These are phyloP conservation scores for Pseudorhombus dupliciocellatus DNA, from an alignment of 2,113 vertebrate genomes.

Conservation along the genomic window DNA sequence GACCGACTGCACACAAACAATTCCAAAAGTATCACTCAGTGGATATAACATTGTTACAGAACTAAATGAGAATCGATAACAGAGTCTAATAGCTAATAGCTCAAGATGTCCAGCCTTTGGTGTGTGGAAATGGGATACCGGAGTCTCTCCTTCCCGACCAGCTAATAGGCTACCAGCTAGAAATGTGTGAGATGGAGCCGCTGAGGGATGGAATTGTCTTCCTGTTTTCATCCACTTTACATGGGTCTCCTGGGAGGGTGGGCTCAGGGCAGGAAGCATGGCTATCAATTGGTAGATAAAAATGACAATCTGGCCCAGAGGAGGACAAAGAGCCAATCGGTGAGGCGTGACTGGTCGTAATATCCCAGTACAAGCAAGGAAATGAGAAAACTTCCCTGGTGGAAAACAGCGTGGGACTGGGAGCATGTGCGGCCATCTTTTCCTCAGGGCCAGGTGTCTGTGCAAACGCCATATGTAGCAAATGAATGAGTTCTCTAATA, in stretches of 20 bases:
- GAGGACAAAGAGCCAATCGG: slow-evolving; percentile 75
- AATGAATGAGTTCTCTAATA: neutral
- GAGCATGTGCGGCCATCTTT: slow-evolving; percentile 18
- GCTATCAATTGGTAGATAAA: slow-evolving; percentile 81
- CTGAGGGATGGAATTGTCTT: slow-evolving; percentile 80
- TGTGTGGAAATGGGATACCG: slow-evolving; percentile 40
- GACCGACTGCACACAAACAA: neutral
- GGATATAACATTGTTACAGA: neutral
- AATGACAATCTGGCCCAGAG: slow-evolving; percentile 76
- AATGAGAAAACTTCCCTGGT: slow-evolving; percentile 75
- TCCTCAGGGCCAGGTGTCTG: slow-evolving; percentile 12
- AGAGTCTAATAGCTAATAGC: slow-evolving; percentile 28
- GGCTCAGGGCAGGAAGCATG: slow-evolving; percentile 68
- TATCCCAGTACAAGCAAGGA: slow-evolving; percentile 69
- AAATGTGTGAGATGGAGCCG: slow-evolving; percentile 61
- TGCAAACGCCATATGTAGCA: neutral
- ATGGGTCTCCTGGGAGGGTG: slow-evolving; percentile 73
- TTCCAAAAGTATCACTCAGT: neutral
- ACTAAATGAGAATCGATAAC: slow-evolving; percentile 28
- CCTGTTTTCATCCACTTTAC: slow-evolving; percentile 77
- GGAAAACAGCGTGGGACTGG: slow-evolving; percentile 62
- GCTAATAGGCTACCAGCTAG: slow-evolving; percentile 50
- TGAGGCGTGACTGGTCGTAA: slow-evolving; percentile 73
- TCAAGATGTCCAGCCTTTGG: slow-evolving; percentile 30
- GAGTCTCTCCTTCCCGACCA: slow-evolving; percentile 26